Evolutionary conservation across 2,888 invertebrate species (phyloP), one percentile per base, ranked within the genome.

Genomic region (Melanostoma mellinum): DNA sequence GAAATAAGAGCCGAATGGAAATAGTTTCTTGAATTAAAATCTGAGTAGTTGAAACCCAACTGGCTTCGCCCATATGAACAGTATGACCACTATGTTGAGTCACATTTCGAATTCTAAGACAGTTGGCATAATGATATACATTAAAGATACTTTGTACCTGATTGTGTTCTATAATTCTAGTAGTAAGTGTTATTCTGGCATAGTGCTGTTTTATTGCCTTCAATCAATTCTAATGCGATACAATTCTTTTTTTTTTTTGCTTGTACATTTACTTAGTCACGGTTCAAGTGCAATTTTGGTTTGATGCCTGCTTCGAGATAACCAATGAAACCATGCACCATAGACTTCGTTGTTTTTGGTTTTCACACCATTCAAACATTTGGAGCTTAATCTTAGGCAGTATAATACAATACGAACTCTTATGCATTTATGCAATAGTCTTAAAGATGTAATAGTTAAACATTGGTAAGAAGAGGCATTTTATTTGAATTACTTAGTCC

Each of bases 41-140:
- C 20, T 20, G 1, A 20, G 20, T 20, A 20, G 20, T 20, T 42
- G 42, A 8, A 9, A 42, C 44, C 10, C 44, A 20, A 20, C 20
- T 20, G 20, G 20, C 20, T 20, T 20, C 20, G 20, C 1, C 20
- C 20, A 20, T 20, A 20, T 20, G 20, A 20, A 20, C 20, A 20
- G 20, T 20, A 20, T 20, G 20, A 20, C 20, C 20, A 20, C 20
- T 20, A 65, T 73, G 48, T 44, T 48, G 20, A 40, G 48, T 68
- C 55, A 48, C 33, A 72, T 72, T 53, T 67, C 30, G 33, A 35
- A 46, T 42, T 50, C 20, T 10, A 6, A 55, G 36, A 53, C 65
- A 75, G 40, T 42, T 79, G 74, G 48, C 79, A 63, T 71, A 80
- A 75, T 71, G 80, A 71, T 46, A 52, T 58, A 42, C 69, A 80